phyloP scores from a whole-genome alignment of 2,888 invertebrate species.

The Chrysina gloriosa region DNA sequence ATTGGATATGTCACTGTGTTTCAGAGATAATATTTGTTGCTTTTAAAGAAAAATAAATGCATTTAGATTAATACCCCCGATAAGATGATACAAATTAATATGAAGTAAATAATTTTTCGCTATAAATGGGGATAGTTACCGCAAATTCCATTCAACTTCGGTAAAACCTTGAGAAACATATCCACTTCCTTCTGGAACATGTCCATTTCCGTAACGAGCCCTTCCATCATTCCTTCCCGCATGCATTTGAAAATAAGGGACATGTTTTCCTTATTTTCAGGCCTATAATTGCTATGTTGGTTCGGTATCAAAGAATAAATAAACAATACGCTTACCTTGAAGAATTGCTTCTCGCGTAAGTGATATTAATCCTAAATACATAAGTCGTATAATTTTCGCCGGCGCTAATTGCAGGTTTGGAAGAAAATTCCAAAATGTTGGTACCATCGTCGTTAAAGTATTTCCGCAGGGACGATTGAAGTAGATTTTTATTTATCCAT shows the following conservation, averaged over 20 bases:
- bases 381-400: slow-evolving; percentile 60
- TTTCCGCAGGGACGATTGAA: slow-evolving; percentile 52
- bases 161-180: slow-evolving; percentile 64
- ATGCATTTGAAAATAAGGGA: slow-evolving; percentile 59
- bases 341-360: slow-evolving; percentile 39
- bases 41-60: too few species aligned
- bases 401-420: slow-evolving; percentile 54
- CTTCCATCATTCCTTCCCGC: slow-evolving; percentile 61
- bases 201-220: slow-evolving; percentile 63
- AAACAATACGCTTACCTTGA: slow-evolving; percentile 22
- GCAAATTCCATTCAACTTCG: slow-evolving; percentile 63
- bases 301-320: not conserved
- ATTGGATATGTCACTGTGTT: too few species aligned
- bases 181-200: slow-evolving; percentile 65
- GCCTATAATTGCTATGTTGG: slow-evolving; percentile 31
- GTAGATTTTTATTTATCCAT: slow-evolving; percentile 56
- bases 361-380: slow-evolving; percentile 54
- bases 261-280: slow-evolving; percentile 50
- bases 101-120: not conserved
- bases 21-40: too few species aligned
- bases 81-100: too few species aligned
- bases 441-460: slow-evolving; percentile 51
- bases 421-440: slow-evolving; percentile 50
- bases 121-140: slow-evolving; percentile 53
- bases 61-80: too few species aligned